phyloP scores from a whole-genome alignment of 2,888 invertebrate species.

The Eristalis intricaria region DNA sequence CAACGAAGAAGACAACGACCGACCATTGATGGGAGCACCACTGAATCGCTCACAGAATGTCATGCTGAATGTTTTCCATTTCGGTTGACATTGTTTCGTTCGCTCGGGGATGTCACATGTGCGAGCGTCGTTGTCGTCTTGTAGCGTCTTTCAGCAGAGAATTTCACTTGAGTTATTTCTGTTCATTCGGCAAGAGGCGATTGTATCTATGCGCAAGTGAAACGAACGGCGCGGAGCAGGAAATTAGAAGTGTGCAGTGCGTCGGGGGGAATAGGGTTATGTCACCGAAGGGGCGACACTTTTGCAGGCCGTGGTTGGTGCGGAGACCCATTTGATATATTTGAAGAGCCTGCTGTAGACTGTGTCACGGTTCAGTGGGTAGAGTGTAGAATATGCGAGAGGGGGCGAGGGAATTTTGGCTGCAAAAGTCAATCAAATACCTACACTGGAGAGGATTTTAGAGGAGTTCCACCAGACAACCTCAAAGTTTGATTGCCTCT shows the following conservation, averaged over 20 bases:
- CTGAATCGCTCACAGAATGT: conserved; percentile 58
- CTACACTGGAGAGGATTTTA: not conserved
- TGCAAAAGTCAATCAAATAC: not conserved
- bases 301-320: not conserved
- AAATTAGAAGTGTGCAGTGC: conserved; percentile 41
- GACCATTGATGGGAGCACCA: conserved; percentile 61
- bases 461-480: not conserved
- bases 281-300: not conserved
- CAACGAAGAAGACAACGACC: conserved; percentile 63
- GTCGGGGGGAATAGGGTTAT: conserved; percentile 7
- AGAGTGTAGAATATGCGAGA: not conserved
- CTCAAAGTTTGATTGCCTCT: too few species aligned
- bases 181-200: conserved; percentile 21
- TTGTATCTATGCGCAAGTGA: conserved; percentile 32
- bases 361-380: not conserved
- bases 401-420: not conserved
- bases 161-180: conserved; percentile 41
- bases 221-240: conserved; percentile 9
- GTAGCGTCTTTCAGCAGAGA: conserved; percentile 29
- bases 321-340: too few species aligned
- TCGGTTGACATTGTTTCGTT: conserved; percentile 61
- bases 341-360: not conserved
- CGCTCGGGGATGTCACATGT: conserved; percentile 21
- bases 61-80: conserved; percentile 64
- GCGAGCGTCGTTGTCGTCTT: conserved; percentile 1